Evolutionary conservation across 2,113 vertebrate species (phyloP), one percentile per base, ranked within the genome.

Genomic region (Microcebus ravelobensis): DNA sequence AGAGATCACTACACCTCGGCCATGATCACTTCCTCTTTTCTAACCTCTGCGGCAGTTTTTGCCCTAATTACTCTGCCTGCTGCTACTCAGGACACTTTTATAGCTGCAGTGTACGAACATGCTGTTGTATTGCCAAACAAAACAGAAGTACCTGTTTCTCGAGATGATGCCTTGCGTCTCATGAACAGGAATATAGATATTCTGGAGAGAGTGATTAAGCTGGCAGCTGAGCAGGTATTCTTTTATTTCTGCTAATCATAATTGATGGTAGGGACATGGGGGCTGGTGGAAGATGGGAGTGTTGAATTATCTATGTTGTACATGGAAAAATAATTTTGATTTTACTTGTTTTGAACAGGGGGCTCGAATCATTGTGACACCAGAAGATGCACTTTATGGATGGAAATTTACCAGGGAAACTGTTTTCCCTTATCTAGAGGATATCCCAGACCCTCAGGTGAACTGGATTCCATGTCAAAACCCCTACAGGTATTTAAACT

Each of bases 331-430:
- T 12, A 18, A 2, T 36, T 61, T 59, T 70, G 45, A 94, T 0
- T 9, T 71, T 39, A 13, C 74, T 12, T 57, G 23, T 97, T 96
- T 70, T 95, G 71, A 14, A 39, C 65, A 98, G 96, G 95, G 71
- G 91, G 97, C 95, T 39, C 76, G 42, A 67, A 96, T 98, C 27
- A 96, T 98, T 90, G 97, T 98, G 63, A 98, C 88, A 80, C 97
- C 97, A 67, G 97, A 98, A 97, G 98, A 98, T 63, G 87, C 94
- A 1, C 85, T 98, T 94, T 98, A 97, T 0, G 63, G 95, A 25
- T 98, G 97, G 79, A 11, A 31, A 34, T 98, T 98, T 96, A 97
- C 81, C n/a, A 97, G 97, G 36, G 68, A 98, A 97, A 96, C 61
- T 2, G 70, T 98, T 76, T 97, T 97, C 29, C 90, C 96, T n/a